phyloP scores from a whole-genome alignment of 2,797 vertebrate genomes.

The Coregonus suidteri region DNA sequence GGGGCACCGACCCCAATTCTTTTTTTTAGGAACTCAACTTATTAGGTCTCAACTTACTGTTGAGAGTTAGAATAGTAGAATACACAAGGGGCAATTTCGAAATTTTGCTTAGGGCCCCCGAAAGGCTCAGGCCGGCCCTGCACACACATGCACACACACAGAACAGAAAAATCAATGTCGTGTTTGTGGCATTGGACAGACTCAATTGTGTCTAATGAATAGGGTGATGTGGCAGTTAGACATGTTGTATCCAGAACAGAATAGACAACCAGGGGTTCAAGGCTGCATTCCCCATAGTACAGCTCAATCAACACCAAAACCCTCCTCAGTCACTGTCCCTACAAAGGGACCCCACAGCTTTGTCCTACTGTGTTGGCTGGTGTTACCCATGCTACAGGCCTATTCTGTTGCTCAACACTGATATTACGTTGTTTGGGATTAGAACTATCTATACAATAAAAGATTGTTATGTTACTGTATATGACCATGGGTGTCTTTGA shows the following conservation, averaged over 20 bases:
- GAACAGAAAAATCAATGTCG: constrained; percentile 16
- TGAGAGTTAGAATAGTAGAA: no score
- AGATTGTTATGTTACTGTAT: no score
- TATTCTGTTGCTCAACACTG: background rate
- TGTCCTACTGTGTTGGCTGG: background rate
- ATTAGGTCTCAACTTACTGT: no score
- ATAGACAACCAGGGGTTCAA: background rate
- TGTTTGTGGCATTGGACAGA: constrained; percentile 32
- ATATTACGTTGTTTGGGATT: background rate
- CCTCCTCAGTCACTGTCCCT: background rate
- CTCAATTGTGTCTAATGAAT: constrained; percentile 23
- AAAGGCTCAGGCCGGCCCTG: no score
- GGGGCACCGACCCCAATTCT: no score
- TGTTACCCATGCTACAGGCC: background rate
- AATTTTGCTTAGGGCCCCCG: no score
- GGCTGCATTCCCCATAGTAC: background rate
- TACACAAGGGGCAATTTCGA: no score
- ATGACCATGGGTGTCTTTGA: constrained; percentile 24
- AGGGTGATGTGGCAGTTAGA: background rate
- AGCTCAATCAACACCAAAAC: constrained; percentile 30
- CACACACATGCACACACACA: no score
- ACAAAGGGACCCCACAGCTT: constrained; percentile 29
- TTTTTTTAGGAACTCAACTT: no score
- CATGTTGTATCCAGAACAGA: background rate
- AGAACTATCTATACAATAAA: background rate